Evolutionary conservation across 2,113 vertebrate species (phyloP).

Genomic region (Leiothrix lutea): DNA sequence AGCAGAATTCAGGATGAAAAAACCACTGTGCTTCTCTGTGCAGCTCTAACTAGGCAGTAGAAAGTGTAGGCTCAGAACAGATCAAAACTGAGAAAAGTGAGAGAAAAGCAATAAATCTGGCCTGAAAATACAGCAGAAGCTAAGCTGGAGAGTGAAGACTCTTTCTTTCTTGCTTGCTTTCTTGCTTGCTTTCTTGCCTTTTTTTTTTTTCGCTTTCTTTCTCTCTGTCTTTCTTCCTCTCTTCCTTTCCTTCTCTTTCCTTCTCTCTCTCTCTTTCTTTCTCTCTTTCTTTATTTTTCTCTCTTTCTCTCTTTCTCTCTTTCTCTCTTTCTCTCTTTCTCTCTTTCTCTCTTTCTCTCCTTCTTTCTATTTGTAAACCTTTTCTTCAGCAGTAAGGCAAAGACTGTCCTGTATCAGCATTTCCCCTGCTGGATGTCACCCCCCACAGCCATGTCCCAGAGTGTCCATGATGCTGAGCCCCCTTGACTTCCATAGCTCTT

Average conservation of each 20-base stretch:
- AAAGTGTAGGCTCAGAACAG: not conserved
- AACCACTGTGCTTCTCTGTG: not conserved
- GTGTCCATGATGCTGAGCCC: rapidly evolving
- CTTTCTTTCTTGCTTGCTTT: no score
- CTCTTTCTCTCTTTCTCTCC: no score
- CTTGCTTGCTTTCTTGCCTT: no score
- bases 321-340: no score
- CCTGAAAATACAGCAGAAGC: not conserved
- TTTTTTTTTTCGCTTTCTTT: no score
- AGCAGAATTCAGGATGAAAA: not conserved
- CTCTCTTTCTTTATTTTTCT: no score
- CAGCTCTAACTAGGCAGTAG: not conserved
- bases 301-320: no score
- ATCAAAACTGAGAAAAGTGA: not conserved
- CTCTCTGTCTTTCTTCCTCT: no score
- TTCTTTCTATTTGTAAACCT: not conserved
- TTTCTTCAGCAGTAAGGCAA: not conserved
- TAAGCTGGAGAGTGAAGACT: not conserved
- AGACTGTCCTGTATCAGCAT: rapidly evolving
- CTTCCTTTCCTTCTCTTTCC: no score
- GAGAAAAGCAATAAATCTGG: not conserved
- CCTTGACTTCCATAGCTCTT: not conserved
- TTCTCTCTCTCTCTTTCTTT: no score
- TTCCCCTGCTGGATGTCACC: not conserved
- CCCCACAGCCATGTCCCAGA: not conserved